Evolutionary conservation across 2,113 vertebrate genomes (phyloP).

Genomic region (Peucedramus taeniatus): DNA sequence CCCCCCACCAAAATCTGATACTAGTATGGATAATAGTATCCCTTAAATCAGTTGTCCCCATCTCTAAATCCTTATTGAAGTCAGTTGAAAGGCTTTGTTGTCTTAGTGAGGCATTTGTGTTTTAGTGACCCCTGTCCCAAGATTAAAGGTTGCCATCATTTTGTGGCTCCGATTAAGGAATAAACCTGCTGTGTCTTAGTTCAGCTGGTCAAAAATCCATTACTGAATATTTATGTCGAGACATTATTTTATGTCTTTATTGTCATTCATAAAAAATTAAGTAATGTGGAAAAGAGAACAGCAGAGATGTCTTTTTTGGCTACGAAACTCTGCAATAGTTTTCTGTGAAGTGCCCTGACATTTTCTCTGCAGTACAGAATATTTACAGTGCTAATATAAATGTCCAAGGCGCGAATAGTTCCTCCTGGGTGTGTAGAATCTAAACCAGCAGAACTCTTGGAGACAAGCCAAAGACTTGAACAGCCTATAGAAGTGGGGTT

Average conservation of each 20-base stretch:
- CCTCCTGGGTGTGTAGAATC: background rate
- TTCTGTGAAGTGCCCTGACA: background rate
- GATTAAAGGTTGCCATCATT: background rate
- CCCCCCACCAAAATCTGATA: background rate
- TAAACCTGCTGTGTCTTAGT: background rate
- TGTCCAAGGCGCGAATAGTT: background rate
- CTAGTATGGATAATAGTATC: background rate
- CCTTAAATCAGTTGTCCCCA: background rate
- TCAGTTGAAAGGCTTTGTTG: background rate
- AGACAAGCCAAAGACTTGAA: background rate
- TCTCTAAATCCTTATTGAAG: background rate
- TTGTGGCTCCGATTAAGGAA: background rate
- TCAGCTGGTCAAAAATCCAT: background rate
- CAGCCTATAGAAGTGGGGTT: background rate
- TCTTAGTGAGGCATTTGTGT: background rate
- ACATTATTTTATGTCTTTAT: background rate
- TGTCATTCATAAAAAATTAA: background rate
- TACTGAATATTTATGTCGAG: background rate
- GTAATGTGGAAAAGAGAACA: background rate
- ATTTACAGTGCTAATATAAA: constrained; percentile 25
- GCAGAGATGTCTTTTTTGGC: background rate
- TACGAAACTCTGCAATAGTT: background rate
- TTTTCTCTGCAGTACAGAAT: background rate
- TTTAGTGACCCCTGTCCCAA: background rate
- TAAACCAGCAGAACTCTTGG: background rate